Percentiles rank a stretch among this genome's conserved stretches.
Evolutionary conservation across 2,113 vertebrate genomes (phyloP).

Genomic region (Eulacestoma nigropectus): DNA sequence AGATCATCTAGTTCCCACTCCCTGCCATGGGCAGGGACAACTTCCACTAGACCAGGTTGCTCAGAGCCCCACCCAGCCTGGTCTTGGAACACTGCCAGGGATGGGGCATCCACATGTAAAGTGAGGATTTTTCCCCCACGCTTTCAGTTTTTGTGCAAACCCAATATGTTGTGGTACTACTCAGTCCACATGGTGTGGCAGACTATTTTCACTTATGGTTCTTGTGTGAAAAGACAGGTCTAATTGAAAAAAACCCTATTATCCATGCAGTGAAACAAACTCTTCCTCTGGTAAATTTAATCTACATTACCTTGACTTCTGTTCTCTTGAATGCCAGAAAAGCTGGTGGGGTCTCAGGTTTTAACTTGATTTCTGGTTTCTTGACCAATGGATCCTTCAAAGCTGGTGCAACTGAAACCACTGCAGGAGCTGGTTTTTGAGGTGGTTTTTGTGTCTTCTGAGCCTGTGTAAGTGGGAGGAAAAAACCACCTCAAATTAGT

Average conservation of each 20-base stretch:
- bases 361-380: constrained; percentile 89
- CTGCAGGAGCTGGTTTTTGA: constrained; percentile 88
- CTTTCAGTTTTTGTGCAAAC: not conserved
- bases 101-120: not conserved
- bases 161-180: not conserved
- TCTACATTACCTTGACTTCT: constrained; percentile 87
- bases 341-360: constrained; percentile 83
- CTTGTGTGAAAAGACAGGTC: not conserved
- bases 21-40: not conserved
- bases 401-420: constrained; percentile 81
- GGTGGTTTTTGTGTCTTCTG: constrained; percentile 93
- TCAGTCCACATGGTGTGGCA: not conserved
- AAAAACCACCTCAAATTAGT: not conserved
- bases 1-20: not conserved
- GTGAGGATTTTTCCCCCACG: fast-evolving
- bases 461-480: constrained; percentile 73
- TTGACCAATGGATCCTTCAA: constrained; percentile 92
- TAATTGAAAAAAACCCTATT: not conserved
- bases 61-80: not conserved
- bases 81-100: not conserved
- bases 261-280: not conserved
- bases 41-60: not conserved
- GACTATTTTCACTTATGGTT: not conserved
- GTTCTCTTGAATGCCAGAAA: constrained; percentile 97
- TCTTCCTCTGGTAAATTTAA: not conserved